Percentiles rank a stretch among this genome's conserved stretches.
phyloP scores from a whole-genome alignment of 2,113 vertebrate species.

The Equus przewalskii region DNA sequence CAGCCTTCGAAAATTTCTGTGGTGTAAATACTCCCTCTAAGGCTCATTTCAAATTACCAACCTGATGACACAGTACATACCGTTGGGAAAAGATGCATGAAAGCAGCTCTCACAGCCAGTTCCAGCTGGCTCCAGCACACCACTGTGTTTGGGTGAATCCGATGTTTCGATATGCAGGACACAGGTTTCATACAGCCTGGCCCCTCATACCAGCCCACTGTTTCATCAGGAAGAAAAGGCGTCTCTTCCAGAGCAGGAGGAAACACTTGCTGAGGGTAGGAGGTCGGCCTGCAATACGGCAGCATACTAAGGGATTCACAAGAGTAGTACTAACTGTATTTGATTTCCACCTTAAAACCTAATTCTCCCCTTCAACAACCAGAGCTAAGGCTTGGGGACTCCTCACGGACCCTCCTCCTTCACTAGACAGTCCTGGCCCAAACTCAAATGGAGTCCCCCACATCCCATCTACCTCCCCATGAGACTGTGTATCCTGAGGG shows the following conservation, averaged over 20 bases:
- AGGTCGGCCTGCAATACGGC: not conserved
- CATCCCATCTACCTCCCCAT: not conserved
- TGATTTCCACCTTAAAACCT: not conserved
- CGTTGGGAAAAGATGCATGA: not conserved
- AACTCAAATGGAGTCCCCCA: too few relatives aligned
- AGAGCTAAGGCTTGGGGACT: not conserved
- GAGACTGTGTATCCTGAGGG: too few relatives aligned
- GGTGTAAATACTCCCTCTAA: fast-evolving
- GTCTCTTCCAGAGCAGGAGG: not conserved
- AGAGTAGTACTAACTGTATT: not conserved
- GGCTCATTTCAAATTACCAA: too few relatives aligned
- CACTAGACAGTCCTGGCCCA: not conserved
- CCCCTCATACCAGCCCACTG: not conserved
- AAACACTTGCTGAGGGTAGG: not conserved
- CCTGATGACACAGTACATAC: not conserved
- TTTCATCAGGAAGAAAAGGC: not conserved
- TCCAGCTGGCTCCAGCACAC: too few relatives aligned
- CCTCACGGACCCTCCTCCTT: not conserved
- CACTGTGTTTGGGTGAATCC: not conserved
- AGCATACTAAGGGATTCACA: not conserved
- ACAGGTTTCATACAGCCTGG: not conserved
- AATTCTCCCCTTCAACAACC: not conserved
- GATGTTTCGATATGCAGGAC: not conserved
- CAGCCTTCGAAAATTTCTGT: too few relatives aligned
- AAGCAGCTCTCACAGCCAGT: too few relatives aligned